These are phyloP conservation scores for Cephus pulcher DNA, from an alignment of 2,888 invertebrate species.

Conservation along the genomic window DNA sequence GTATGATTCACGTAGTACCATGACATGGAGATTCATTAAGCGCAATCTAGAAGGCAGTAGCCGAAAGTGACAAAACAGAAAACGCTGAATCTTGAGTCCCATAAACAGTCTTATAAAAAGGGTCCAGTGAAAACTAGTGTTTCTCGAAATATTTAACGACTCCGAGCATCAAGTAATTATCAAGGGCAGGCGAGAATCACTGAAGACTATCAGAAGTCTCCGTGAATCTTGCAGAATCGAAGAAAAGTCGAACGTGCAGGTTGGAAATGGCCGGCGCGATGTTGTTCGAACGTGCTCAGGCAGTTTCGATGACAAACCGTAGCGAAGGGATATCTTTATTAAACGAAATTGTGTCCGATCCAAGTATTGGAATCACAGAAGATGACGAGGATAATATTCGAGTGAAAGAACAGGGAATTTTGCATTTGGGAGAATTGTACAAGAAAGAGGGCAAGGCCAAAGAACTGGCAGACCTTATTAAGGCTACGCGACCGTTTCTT, in stretches of 20 bases:
- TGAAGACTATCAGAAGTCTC: not conserved
- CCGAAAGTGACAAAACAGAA: slow-evolving; percentile 42
- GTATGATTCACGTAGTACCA: slow-evolving; percentile 51
- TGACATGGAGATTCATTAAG: slow-evolving; percentile 55
- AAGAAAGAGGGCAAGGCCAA: slow-evolving; percentile 95
- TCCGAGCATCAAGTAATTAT: not conserved
- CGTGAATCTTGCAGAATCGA: slow-evolving; percentile 16
- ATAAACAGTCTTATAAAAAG: not conserved
- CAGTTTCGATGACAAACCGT: slow-evolving; percentile 79
- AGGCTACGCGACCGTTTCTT: slow-evolving; percentile 94
- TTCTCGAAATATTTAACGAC: not conserved
- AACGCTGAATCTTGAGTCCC: not conserved
- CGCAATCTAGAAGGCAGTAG: slow-evolving; percentile 31
- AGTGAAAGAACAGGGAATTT: slow-evolving; percentile 92
- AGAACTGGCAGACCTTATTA: slow-evolving; percentile 91
- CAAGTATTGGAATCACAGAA: slow-evolving; percentile 79
- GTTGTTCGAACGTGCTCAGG: slow-evolving; percentile 87
- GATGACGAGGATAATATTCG: slow-evolving; percentile 92
- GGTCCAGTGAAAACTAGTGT: not conserved
- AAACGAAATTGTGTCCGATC: slow-evolving; percentile 83
- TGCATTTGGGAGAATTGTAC: slow-evolving; percentile 91
- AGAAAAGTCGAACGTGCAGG: not conserved
- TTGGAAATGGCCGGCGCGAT: slow-evolving; percentile 87
- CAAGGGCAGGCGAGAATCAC: not conserved
- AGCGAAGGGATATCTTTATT: slow-evolving; percentile 81